Evolutionary conservation across 2,797 vertebrate genomes (phyloP), one percentile per base, ranked within the genome.

Genomic region (Anguilla anguilla): DNA sequence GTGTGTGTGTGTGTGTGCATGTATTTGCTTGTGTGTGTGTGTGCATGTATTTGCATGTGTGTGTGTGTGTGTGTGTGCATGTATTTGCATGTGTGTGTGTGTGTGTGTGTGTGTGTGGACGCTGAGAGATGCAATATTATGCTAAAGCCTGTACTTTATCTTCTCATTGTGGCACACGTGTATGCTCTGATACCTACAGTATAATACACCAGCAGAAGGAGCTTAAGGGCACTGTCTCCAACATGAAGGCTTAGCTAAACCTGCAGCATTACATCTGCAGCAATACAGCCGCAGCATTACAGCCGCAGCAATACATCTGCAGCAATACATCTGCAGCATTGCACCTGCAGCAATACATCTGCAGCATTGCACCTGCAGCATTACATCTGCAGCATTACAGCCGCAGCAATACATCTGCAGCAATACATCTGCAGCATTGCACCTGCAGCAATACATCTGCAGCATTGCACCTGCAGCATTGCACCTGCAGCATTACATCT

Each of bases 231-330:
- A 85, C 85, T 89, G 86, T 72, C 88, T 85, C 39, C 13, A 19
- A 43, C 53, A 87, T 43, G 79, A 88, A 85, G 82, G 90, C 85
- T 91, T 91, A 92, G 84, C 43, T 88, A 90, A 88, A 59, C 86
- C 86, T 89, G 64, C 84, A 87, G 85, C 88, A 90, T 90, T 88
- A 90, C 83, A 91, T 84, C 84, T 86, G 91, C 86, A 69, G 17
- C 13, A 25, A 22, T 1, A 39, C 39, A 39, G 2, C 39, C 2
- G 39, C 39, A 39, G 39, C 39, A 39, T 39, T 39, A 39, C 39
- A 39, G 39, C 39, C 31, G 31, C 31, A 31, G 31, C 31, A 31
- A 31, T 31, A 31, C 31, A 31, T 31, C 31, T 31, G 31, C 31
- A 31, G 31, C 31, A 31, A 31, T 31, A 31, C 31, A 31, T 31